Evolutionary conservation across 2,797 vertebrate genomes (phyloP).

Genomic region (Mycteria americana): DNA sequence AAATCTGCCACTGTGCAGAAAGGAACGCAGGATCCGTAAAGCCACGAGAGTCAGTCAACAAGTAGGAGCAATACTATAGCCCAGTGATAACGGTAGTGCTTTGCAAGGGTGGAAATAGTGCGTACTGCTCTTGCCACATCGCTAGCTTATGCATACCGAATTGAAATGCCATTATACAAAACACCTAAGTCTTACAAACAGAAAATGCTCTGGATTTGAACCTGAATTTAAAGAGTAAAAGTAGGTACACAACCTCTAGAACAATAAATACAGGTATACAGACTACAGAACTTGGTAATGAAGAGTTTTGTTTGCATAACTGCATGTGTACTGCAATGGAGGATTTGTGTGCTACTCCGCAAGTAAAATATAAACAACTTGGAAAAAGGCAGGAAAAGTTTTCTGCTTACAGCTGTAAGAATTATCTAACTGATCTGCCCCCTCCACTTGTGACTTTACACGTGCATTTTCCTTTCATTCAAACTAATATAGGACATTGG

Average conservation of each 20-base stretch:
- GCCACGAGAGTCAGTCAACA: not conserved
- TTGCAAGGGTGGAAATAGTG: not conserved
- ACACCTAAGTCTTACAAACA: not conserved
- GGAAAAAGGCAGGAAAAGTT: not conserved
- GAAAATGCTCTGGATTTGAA: not conserved
- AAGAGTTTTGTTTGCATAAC: not conserved
- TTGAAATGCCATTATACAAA: not conserved
- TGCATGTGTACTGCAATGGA: not conserved
- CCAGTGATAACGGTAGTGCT: not conserved
- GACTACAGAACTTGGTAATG: not conserved
- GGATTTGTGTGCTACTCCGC: not conserved
- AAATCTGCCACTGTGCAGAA: not conserved
- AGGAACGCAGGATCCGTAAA: not conserved
- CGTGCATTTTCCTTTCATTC: not conserved
- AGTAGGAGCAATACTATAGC: not conserved
- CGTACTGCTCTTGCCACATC: not conserved
- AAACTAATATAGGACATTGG: not conserved
- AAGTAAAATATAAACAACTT: not conserved
- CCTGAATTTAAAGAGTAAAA: not conserved
- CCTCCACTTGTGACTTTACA: not conserved
- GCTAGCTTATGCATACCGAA: not conserved
- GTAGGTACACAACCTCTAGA: not conserved
- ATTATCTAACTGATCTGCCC: not conserved
- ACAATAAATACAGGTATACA: fast-evolving
- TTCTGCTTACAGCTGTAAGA: not conserved